Evolutionary conservation across 30 jellyfish, hydroid and myxozoan species (phyloP).

Genomic region (Turritopsis rubra): DNA sequence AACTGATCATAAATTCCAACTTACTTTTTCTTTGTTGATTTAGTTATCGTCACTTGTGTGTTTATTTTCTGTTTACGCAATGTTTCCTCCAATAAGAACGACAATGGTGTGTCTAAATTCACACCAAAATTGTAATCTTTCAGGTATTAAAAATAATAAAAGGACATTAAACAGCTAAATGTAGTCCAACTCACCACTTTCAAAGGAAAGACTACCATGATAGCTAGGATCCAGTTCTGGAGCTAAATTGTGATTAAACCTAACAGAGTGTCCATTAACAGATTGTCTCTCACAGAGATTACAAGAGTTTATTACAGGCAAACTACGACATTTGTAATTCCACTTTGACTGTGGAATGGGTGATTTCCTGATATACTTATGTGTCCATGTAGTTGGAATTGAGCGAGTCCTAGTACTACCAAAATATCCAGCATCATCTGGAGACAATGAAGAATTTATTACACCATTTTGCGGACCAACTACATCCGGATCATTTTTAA

Average conservation of each 20-base stretch:
- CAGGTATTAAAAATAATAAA: not conserved
- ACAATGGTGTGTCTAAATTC: slow-evolving; percentile 19
- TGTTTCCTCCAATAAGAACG: slow-evolving; percentile 23
- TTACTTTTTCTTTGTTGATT: slow-evolving; percentile 30
- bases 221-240: not conserved
- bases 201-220: not conserved
- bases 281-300: not conserved
- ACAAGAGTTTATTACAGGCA: not conserved
- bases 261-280: not conserved
- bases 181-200: not conserved
- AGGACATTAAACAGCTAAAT: not conserved
- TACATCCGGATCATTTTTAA: not conserved
- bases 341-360: not conserved
- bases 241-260: not conserved
- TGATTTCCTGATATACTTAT: not conserved
- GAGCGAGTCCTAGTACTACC: slow-evolving; percentile 10
- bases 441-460: not conserved
- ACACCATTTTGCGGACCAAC: not conserved
- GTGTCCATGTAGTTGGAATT: not conserved
- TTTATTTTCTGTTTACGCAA: slow-evolving; percentile 22
- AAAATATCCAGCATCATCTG: slow-evolving; percentile 1
- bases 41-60: slow-evolving; percentile 29
- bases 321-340: slow-evolving; percentile 7
- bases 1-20: not conserved
- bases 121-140: slow-evolving; percentile 2